Base-by-base conservation (phyloP, 1,140 invertebrate species). In the Pentalonia nigronervosa region DNA sequence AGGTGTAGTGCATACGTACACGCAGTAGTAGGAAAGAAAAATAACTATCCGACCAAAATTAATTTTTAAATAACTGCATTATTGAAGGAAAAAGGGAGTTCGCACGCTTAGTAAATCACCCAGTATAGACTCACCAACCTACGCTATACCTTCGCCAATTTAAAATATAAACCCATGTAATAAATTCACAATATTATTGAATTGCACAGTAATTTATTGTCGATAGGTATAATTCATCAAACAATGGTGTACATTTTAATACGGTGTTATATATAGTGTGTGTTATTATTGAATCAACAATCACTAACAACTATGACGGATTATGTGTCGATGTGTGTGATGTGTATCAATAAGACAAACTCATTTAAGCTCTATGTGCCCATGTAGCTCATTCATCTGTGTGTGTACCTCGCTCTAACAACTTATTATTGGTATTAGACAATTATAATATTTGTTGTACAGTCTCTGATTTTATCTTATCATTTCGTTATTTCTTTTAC, bases 401-500 rank as follows among this genome's bases (percentile, higher is more conserved):
- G 60, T 14, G n/a, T 17, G 14, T n/a, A 76, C 14, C 60, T 76
- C 14, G 6, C 14, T n/a, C 14, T 41, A 41, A 41, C 41, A 1
- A 41, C 41, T n/a, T 17, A 76, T n/a, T 76, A 76, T 76, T n/a
- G 60, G n/a, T 76, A n/a, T 76, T 76, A n/a, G n/a, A 76, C n/a
- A n/a, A 76, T 76, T 6, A 11, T 50, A 11, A 11, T 53, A 53
- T 53, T n/a, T 17, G n/a, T n/a, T 76, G 6, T n/a, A n/a, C 60
- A 76, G 60, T 76, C n/a, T 34, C 60, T n/a, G 60, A 76, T 41
- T 84, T 84, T 84, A 81, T 81, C n/a, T 81, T 81, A 84, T 84
- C 36, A 23, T 84, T 84, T 84, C 23, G 23, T 84, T 84, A 41
- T 41, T 84, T 84, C 41, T 21, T 41, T 84, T 84, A 25, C 36